Evolutionary conservation across 2,888 invertebrate species (phyloP).

Genomic region (Acanthococcus lagerstroemiae): DNA sequence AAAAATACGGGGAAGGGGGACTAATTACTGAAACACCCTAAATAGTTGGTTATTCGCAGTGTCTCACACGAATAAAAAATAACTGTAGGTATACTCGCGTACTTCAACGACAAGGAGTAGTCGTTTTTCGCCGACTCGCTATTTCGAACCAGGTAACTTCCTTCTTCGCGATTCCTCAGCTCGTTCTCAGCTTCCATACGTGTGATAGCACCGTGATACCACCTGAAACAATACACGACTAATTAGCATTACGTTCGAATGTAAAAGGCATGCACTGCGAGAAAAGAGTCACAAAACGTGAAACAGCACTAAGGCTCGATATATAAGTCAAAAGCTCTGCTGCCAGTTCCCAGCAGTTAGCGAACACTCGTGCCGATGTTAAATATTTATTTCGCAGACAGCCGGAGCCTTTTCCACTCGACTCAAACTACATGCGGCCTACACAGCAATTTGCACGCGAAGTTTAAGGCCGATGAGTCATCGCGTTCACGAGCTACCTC

Average conservation of each 20-base stretch:
- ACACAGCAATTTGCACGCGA: not conserved
- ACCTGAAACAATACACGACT: conserved; percentile 47
- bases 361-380: not conserved
- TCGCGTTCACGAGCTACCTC: no score
- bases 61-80: no score
- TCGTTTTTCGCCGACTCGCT: conserved; percentile 89
- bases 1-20: no score
- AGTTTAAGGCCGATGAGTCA: no score
- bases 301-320: no score
- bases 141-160: conserved; percentile 86
- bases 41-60: no score
- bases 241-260: not conserved
- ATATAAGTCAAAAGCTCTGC: no score
- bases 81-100: conserved; percentile 47
- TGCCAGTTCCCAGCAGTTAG: not conserved
- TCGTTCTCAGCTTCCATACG: conserved; percentile 84
- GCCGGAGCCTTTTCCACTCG: not conserved
- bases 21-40: no score
- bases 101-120: conserved; percentile 91
- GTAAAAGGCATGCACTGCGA: not conserved
- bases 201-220: conserved; percentile 92
- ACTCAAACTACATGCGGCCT: not conserved
- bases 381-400: no score
- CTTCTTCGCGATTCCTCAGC: conserved; percentile 71
- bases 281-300: not conserved